Percentiles rank a stretch among this genome's conserved stretches.
Evolutionary conservation across 1,140 invertebrate genomes (phyloP).

Genomic region (Sweltsa coloradensis): DNA sequence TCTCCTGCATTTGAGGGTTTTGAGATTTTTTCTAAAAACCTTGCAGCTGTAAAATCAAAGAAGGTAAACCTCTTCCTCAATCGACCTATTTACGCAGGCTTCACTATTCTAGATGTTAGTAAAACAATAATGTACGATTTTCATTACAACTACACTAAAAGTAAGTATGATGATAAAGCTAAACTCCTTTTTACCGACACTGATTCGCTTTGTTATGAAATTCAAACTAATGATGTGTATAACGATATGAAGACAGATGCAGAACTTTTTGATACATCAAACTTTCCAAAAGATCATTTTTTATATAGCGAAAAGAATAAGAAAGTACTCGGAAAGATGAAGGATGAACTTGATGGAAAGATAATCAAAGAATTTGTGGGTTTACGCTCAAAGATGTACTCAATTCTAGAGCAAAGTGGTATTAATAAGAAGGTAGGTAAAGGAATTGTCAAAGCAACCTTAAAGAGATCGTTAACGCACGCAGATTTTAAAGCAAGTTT

Average conservation of each 20-base stretch:
- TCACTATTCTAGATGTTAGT: constrained; percentile 17
- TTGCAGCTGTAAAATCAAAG: constrained; percentile 4
- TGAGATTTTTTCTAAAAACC: constrained; percentile 16
- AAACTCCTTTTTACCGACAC: constrained; percentile 31
- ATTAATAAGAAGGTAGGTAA: background rate
- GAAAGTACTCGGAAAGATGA: constrained; percentile 36
- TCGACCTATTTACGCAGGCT: constrained; percentile 19
- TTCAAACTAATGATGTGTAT: constrained; percentile 30
- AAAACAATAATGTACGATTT: constrained; percentile 25
- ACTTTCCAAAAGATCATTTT: background rate
- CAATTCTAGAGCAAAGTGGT: background rate
- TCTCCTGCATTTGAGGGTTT: constrained; percentile 28
- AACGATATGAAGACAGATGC: constrained; percentile 26
- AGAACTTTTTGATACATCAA: constrained; percentile 22
- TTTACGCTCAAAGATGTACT: constrained; percentile 32
- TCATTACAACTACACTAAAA: constrained; percentile 22
- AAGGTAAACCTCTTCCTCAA: constrained; percentile 12
- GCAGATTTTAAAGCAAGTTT: background rate
- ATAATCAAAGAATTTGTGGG: constrained; percentile 29
- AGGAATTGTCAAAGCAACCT: background rate
- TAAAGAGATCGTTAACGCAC: background rate
- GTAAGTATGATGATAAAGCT: constrained; percentile 22
- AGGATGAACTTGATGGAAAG: constrained; percentile 32
- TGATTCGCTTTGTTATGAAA: constrained; percentile 29
- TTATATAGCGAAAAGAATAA: constrained; percentile 23